A percentile compares a stretch with the other conserved stretches of the same genome.
Conservation (phyloP, 2,888 invertebrate species). For the Drosophila mimica region DNA sequence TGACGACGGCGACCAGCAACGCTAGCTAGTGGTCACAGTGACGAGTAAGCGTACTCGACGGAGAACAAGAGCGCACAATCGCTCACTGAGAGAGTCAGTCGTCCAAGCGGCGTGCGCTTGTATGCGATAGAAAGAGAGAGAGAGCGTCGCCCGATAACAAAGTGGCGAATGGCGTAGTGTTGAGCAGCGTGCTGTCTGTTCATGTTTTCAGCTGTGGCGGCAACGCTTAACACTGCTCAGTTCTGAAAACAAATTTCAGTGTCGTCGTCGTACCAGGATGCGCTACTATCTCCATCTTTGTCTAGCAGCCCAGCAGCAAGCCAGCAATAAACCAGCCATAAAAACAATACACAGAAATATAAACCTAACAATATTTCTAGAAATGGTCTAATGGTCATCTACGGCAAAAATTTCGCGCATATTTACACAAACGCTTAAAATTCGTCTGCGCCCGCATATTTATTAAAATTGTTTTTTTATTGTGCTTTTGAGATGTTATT, state of each 20-base stretch:
- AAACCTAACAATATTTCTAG: neutral
- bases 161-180: constrained; percentile 53
- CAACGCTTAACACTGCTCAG: constrained; percentile 26
- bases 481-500: constrained; percentile 50
- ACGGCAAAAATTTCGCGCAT: neutral
- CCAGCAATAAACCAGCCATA: neutral
- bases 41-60: constrained; percentile 49
- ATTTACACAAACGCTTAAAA: neutral
- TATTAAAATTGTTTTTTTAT: constrained; percentile 44
- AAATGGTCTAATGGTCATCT: neutral
- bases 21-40: constrained; percentile 33
- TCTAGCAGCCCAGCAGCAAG: constrained; percentile 31
- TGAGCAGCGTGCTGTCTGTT: constrained; percentile 37
- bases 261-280: constrained; percentile 27
- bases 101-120: constrained; percentile 35
- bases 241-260: constrained; percentile 38
- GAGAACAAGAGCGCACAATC: constrained; percentile 46
- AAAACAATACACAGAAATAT: constrained; percentile 8
- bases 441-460: constrained; percentile 4
- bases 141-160: constrained; percentile 59
- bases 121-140: constrained; percentile 26
- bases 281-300: constrained; percentile 49
- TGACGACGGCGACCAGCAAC: constrained; percentile 46
- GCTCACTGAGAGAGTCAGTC: constrained; percentile 50
- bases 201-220: constrained; percentile 43